A percentile compares a stretch with the other conserved stretches of the same genome.
Evolutionary conservation across 2,113 vertebrate species (phyloP).

Genomic region (Acinonyx jubatus): DNA sequence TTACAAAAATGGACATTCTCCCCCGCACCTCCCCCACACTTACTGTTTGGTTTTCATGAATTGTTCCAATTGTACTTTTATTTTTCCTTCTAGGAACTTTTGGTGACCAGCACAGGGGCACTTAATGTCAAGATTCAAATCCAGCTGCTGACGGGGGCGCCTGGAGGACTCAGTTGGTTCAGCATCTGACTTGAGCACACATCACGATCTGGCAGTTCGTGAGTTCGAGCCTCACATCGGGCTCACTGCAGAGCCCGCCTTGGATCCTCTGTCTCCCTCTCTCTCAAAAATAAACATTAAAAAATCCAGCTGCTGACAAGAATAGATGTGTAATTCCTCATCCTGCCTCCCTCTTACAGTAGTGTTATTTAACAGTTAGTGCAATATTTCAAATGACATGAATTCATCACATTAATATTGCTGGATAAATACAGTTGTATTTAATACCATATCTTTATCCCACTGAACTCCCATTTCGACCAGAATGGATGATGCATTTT

Average conservation of each 20-base stretch:
- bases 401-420: conserved; percentile 48
- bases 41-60: conserved; percentile 45
- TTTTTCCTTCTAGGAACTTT: conserved; percentile 52
- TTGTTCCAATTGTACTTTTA: conserved; percentile 55
- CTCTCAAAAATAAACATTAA: too few species aligned
- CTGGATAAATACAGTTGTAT: conserved; percentile 46
- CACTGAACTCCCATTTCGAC: conserved; percentile 49
- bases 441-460: conserved; percentile 45
- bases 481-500: conserved; percentile 15
- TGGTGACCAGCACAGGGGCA: conserved; percentile 47
- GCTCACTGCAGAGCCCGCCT: too few species aligned
- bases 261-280: too few species aligned
- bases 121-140: conserved; percentile 48
- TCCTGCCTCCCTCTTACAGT: conserved; percentile 16
- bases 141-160: not conserved
- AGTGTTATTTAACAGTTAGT: conserved; percentile 42
- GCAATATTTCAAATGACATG: conserved; percentile 40
- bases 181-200: too few species aligned
- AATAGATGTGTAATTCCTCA: conserved; percentile 4
- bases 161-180: too few species aligned
- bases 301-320: conserved; percentile 38
- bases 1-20: not conserved
- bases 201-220: too few species aligned
- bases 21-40: not conserved
- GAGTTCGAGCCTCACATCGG: too few species aligned